These are phyloP conservation scores for Drosophila watanabei DNA, from an alignment of 1,140 invertebrate species.

Conservation along the genomic window DNA sequence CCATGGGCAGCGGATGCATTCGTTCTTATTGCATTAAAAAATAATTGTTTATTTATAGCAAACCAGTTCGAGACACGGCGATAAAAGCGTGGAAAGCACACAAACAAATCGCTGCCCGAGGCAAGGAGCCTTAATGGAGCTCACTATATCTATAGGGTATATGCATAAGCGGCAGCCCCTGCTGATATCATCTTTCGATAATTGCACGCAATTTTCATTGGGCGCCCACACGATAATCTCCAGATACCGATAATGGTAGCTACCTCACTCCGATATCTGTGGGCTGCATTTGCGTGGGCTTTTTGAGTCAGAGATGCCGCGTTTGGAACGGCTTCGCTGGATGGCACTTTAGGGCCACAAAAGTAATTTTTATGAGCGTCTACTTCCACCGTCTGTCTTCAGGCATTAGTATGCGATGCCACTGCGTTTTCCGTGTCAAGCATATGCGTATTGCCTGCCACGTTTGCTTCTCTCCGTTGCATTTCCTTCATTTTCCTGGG, in stretches of 20 bases:
- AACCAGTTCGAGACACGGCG: constrained; percentile 48
- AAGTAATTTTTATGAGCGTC: constrained; percentile 68
- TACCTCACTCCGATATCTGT: constrained; percentile 30
- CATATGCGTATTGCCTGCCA: constrained; percentile 63
- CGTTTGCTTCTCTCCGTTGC: constrained; percentile 26
- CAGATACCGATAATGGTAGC: constrained; percentile 23
- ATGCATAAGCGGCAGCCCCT: constrained; percentile 22
- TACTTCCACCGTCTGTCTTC: constrained; percentile 50
- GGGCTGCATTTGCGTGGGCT: constrained; percentile 45
- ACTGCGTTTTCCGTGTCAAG: constrained; percentile 78
- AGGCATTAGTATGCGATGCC: constrained; percentile 65
- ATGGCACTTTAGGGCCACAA: constrained; percentile 50
- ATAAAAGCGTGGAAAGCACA: constrained; percentile 38
- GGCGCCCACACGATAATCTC: constrained; percentile 61
- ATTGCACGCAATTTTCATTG: constrained; percentile 78
- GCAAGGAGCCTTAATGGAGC: constrained; percentile 7
- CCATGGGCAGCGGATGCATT: constrained; percentile 35
- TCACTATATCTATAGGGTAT: not conserved
- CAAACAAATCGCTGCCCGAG: constrained; percentile 24
- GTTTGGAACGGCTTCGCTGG: constrained; percentile 25
- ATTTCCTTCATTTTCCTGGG: constrained; percentile 75
- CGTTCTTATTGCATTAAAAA: constrained; percentile 43
- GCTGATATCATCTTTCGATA: constrained; percentile 77
- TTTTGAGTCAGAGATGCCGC: constrained; percentile 14
- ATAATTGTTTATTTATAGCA: constrained; percentile 74